These are phyloP conservation scores for Pseudochirops corinnae DNA, from an alignment of 2,797 vertebrate species.

Conservation along the genomic window DNA sequence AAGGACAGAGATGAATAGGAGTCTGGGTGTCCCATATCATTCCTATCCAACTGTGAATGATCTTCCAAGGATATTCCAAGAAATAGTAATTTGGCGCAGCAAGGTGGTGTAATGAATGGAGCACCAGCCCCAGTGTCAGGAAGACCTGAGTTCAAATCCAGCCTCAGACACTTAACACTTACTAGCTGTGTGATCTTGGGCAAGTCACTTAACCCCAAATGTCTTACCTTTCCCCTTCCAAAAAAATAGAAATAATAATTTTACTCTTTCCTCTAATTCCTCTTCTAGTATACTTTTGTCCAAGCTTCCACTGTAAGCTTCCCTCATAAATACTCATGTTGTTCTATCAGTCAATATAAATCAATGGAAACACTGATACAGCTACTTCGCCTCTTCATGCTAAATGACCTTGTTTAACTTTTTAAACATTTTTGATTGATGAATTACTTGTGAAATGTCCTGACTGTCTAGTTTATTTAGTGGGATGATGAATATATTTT, in stretches of 20 bases:
- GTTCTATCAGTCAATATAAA: neutral
- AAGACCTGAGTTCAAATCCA: too few species aligned
- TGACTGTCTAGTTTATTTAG: neutral
- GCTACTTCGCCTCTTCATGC: neutral
- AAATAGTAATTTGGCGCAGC: neutral
- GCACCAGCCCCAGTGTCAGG: too few species aligned
- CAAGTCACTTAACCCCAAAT: too few species aligned
- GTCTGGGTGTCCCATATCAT: neutral
- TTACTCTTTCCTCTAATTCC: neutral
- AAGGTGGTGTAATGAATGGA: too few species aligned
- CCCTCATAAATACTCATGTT: neutral
- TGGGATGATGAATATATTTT: neutral
- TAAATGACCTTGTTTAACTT: neutral
- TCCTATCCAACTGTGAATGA: neutral
- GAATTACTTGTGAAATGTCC: neutral
- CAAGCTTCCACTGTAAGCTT: neutral
- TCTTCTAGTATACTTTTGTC: neutral
- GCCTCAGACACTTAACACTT: too few species aligned
- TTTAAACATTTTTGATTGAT: neutral
- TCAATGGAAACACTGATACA: neutral
- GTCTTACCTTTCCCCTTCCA: too few species aligned
- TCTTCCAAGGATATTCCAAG: neutral
- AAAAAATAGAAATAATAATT: neutral
- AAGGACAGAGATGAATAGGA: neutral
- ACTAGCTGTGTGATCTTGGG: too few species aligned